phyloP scores from a whole-genome alignment of 2,797 vertebrate species.

The Nannoperca australis region DNA sequence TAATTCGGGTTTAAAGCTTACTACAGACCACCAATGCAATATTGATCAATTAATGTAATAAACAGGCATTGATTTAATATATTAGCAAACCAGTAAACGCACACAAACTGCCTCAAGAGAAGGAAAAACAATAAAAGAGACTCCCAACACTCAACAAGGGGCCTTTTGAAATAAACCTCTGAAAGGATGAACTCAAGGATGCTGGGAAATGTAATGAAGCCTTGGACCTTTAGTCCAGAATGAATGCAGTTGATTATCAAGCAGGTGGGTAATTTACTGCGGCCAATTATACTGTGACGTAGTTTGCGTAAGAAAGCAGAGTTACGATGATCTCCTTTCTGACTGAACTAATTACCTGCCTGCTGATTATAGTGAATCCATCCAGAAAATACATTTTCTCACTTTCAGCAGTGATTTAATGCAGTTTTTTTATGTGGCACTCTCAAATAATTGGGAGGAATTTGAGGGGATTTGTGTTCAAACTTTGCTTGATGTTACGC shows the following conservation, averaged over 20 bases:
- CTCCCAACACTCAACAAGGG: background rate
- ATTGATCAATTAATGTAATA: background rate
- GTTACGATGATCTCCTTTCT: constrained; percentile 11
- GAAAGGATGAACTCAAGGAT: background rate
- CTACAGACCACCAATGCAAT: background rate
- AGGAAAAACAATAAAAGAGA: background rate
- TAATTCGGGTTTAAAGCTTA: background rate
- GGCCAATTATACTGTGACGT: constrained; percentile 29
- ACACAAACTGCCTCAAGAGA: background rate
- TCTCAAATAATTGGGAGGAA: constrained; percentile 32
- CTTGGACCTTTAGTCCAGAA: constrained; percentile 24
- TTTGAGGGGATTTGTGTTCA: constrained; percentile 31
- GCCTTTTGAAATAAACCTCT: background rate
- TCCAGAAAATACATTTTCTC: constrained; percentile 35
- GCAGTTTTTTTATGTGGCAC: constrained; percentile 8
- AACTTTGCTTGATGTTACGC: constrained; percentile 51
- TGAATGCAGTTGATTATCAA: constrained; percentile 32
- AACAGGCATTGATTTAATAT: background rate
- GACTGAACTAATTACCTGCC: constrained; percentile 46
- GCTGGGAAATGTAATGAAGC: background rate
- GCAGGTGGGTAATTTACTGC: constrained; percentile 35
- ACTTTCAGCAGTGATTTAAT: constrained; percentile 46
- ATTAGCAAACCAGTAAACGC: background rate
- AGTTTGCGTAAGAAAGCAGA: constrained; percentile 28
- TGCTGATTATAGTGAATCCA: constrained; percentile 36